Conservation (phyloP, 2,888 invertebrate species). For the Ceraclea dissimilis region DNA sequence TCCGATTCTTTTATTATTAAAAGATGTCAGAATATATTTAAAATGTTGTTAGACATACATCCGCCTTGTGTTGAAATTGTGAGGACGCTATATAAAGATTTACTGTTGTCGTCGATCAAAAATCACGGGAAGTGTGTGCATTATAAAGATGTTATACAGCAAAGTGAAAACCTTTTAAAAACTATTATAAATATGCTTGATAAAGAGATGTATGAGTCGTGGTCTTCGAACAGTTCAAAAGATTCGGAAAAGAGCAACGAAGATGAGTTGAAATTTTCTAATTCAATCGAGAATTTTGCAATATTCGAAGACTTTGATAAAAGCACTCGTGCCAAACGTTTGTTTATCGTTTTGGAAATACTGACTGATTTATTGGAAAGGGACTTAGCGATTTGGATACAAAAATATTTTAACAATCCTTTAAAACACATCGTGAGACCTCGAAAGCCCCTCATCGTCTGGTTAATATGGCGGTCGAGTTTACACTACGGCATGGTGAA, state of each 20-base stretch:
- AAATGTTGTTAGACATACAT: conserved; percentile 37
- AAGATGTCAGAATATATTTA: conserved; percentile 37
- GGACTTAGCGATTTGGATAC: conserved; percentile 50
- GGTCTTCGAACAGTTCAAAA: neutral
- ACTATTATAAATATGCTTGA: conserved; percentile 4
- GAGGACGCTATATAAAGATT: conserved; percentile 36
- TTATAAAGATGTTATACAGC: conserved; percentile 32
- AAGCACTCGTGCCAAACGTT: conserved; percentile 41
- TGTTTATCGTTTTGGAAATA: conserved; percentile 45
- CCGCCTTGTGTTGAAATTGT: conserved; percentile 37
- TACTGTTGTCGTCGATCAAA: conserved; percentile 35
- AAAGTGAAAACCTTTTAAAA: conserved; percentile 10
- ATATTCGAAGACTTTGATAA: conserved; percentile 38
- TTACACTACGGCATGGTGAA: conserved; percentile 37
- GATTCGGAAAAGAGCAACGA: neutral
- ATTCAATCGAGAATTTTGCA: conserved; percentile 28
- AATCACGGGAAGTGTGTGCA: conserved; percentile 27
- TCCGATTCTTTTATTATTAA: conserved; percentile 33
- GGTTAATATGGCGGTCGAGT: conserved; percentile 37
- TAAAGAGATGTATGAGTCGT: neutral
- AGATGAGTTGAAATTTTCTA: neutral
- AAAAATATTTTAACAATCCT: conserved; percentile 39
- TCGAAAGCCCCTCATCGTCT: conserved; percentile 39
- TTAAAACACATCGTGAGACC: conserved; percentile 36
- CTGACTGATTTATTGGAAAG: conserved; percentile 47